phyloP scores from a whole-genome alignment of 2,797 vertebrate genomes.

The Sphaeramia orbicularis region DNA sequence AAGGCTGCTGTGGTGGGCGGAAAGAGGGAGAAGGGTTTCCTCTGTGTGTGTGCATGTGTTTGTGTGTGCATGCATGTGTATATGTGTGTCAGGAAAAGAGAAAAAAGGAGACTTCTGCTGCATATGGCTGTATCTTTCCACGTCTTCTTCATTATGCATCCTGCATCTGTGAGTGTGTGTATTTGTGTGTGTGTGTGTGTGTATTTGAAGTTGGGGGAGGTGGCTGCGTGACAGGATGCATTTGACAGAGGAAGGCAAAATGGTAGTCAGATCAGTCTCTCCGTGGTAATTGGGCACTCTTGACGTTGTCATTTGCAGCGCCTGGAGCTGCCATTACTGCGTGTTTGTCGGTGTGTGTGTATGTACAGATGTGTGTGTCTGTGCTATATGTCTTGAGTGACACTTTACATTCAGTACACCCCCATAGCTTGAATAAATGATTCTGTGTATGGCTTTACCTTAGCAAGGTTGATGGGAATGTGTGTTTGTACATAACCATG shows the following conservation, averaged over 20 bases:
- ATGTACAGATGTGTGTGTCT: slow-evolving; percentile 12
- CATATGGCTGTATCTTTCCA: slow-evolving; percentile 37
- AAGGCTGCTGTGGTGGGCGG: slow-evolving; percentile 53
- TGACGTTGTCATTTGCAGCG: slow-evolving; percentile 70
- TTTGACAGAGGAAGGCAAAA: slow-evolving; percentile 70
- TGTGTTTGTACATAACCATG: not conserved
- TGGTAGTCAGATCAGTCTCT: slow-evolving; percentile 72
- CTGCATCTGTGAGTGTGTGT: slow-evolving; percentile 31
- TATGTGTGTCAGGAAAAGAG: slow-evolving; percentile 35
- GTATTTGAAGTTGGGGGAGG: slow-evolving; percentile 35
- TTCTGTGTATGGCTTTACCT: slow-evolving; percentile 9
- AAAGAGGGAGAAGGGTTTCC: slow-evolving; percentile 54
- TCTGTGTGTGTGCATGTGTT: slow-evolving; percentile 40
- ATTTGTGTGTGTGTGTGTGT: slow-evolving; percentile 18
- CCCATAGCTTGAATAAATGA: slow-evolving; percentile 22
- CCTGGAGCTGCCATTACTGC: slow-evolving; percentile 66
- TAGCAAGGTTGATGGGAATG: slow-evolving; percentile 12
- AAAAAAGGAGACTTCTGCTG: slow-evolving; percentile 31
- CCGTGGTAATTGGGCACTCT: slow-evolving; percentile 76
- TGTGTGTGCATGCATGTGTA: slow-evolving; percentile 30
- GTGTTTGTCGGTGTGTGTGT: slow-evolving; percentile 33
- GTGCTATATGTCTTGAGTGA: slow-evolving; percentile 28
- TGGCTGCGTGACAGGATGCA: slow-evolving; percentile 49
- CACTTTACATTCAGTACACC: slow-evolving; percentile 26
- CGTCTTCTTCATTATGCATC: slow-evolving; percentile 51